phyloP scores from a whole-genome alignment of 2,113 vertebrate genomes.

The Burhinus oedicnemus region DNA sequence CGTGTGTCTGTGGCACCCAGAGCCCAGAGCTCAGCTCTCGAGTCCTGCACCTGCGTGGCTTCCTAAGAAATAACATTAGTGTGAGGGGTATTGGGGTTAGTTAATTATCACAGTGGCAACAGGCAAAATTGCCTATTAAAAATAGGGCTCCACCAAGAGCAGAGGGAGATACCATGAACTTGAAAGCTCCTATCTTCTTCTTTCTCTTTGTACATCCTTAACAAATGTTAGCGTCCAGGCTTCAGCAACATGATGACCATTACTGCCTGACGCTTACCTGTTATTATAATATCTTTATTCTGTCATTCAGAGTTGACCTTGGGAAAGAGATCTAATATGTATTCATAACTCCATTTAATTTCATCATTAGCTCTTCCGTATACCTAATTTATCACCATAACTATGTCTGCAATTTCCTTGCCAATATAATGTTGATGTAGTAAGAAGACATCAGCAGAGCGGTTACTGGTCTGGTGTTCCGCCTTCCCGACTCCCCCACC shows the following conservation, averaged over 20 bases:
- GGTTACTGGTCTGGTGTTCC: not conserved
- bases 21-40: accelerated
- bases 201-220: not conserved
- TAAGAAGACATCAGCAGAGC: not conserved
- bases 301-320: slow-evolving; percentile 48
- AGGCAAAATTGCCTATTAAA: not conserved
- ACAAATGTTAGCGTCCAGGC: not conserved
- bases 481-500: not conserved
- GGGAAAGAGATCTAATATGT: slow-evolving; percentile 41
- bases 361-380: slow-evolving; percentile 54
- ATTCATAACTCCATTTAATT: slow-evolving; percentile 63
- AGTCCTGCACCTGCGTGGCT: accelerated
- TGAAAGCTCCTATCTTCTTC: not conserved
- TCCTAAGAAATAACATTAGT: not conserved
- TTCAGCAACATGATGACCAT: not conserved
- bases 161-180: not conserved
- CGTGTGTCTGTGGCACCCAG: accelerated
- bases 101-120: not conserved
- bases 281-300: not conserved
- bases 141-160: not conserved
- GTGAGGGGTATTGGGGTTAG: not conserved
- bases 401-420: slow-evolving; percentile 42
- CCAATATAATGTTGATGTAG: not conserved
- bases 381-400: slow-evolving; percentile 64
- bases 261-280: not conserved